Conservation (phyloP, 2,113 vertebrate genomes). For the Struthidea cinerea region DNA sequence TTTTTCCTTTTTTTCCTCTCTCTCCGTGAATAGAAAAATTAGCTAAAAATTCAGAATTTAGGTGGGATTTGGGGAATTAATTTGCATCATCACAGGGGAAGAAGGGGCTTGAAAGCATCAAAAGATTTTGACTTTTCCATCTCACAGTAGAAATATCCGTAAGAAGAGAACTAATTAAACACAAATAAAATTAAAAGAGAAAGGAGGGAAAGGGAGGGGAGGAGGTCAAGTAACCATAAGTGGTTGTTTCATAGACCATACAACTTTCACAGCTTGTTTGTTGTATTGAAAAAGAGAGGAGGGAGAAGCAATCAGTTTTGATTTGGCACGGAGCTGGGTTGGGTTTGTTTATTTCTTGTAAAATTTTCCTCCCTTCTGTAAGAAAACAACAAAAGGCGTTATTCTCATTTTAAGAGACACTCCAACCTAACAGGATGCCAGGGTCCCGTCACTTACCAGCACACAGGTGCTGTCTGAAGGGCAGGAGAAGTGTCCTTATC, state of each 20-base stretch:
- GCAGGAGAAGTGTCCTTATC: not conserved
- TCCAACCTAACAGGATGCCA: not conserved
- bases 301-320: not conserved
- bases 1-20: not conserved
- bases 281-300: not conserved
- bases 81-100: not conserved
- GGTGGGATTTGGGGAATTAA: slow-evolving; percentile 36
- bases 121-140: slow-evolving; percentile 19
- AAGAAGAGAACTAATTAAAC: not conserved
- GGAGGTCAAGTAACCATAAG: not conserved
- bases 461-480: not conserved
- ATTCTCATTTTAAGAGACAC: not conserved
- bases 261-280: not conserved
- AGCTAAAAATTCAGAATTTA: not conserved
- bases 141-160: not conserved
- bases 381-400: not conserved
- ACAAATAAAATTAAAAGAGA: not conserved
- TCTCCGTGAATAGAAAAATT: not conserved
- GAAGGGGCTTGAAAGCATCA: slow-evolving; percentile 2
- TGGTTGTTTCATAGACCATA: not conserved
- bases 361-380: not conserved
- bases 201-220: not conserved
- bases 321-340: not conserved
- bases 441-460: not conserved
- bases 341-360: not conserved